A percentile compares a stretch with the other conserved stretches of the same genome.
Evolutionary conservation across 2,113 vertebrate species (phyloP).

Genomic region (Stegastes partitus): DNA sequence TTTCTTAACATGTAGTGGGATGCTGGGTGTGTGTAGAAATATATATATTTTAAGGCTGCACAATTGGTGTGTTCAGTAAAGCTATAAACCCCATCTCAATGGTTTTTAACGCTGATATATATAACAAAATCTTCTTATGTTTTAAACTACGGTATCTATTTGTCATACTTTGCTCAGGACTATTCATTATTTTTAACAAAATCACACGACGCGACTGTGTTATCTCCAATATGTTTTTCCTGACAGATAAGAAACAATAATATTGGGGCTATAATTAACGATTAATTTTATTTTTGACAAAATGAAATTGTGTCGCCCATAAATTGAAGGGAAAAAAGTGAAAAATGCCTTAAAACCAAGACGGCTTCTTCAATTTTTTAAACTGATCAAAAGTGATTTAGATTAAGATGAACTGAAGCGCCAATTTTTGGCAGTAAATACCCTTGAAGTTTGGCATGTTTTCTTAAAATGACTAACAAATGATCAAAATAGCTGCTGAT

Average conservation of each 20-base stretch:
- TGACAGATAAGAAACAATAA: neutral
- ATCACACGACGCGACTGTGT: too few species aligned
- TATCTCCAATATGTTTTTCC: too few species aligned
- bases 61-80: constrained; percentile 4
- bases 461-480: neutral
- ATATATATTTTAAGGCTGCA: constrained; percentile 23
- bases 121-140: too few species aligned
- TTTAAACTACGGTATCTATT: neutral
- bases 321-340: neutral
- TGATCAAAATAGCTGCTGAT: neutral
- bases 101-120: too few species aligned
- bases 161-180: neutral
- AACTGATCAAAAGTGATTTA: neutral
- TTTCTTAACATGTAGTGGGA: neutral
- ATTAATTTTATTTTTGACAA: neutral
- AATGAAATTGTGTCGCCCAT: too few species aligned
- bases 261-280: neutral
- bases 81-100: too few species aligned
- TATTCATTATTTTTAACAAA: too few species aligned
- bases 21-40: constrained; percentile 5
- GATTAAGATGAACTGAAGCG: neutral
- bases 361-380: neutral
- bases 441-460: neutral
- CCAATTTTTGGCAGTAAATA: neutral
- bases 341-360: neutral